Evolutionary conservation across 2,888 invertebrate species (phyloP).

Genomic region (Leptinotarsa haldemani): DNA sequence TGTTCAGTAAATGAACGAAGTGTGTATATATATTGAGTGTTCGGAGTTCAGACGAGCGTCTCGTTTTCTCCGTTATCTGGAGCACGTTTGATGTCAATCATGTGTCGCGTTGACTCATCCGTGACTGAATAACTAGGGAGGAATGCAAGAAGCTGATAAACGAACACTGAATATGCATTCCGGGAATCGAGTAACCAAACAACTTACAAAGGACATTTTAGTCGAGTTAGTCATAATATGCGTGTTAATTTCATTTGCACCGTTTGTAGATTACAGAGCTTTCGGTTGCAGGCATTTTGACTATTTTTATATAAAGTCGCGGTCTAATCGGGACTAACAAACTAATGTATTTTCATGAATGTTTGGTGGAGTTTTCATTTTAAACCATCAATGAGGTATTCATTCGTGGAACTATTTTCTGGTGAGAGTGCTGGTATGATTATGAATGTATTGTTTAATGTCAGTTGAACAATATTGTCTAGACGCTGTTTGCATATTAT

Average conservation of each 20-base stretch:
- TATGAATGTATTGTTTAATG: too few relatives aligned
- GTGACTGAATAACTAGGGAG: conserved; percentile 26
- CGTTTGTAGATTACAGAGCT: too few relatives aligned
- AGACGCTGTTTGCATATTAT: too few relatives aligned
- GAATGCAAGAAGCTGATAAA: conserved; percentile 23
- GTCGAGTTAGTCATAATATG: not conserved
- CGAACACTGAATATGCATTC: conserved; percentile 20
- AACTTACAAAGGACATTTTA: conserved; percentile 15
- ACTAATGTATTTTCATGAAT: too few relatives aligned
- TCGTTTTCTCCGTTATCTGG: conserved; percentile 30
- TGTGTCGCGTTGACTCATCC: conserved; percentile 35
- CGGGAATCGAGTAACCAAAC: conserved; percentile 12
- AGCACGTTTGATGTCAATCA: conserved; percentile 38
- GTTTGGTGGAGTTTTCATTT: too few relatives aligned
- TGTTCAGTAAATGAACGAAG: conserved; percentile 9
- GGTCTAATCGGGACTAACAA: too few relatives aligned
- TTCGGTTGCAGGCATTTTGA: too few relatives aligned
- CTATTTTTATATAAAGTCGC: too few relatives aligned
- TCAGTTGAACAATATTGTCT: too few relatives aligned
- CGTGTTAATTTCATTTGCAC: not conserved
- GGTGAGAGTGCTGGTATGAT: too few relatives aligned
- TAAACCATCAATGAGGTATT: too few relatives aligned
- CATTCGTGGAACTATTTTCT: too few relatives aligned
- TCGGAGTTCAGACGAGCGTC: conserved; percentile 29
- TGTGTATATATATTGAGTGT: conserved; percentile 25